Base-by-base conservation (phyloP, 1,140 invertebrate species). In the Apocrypta bakeri region DNA sequence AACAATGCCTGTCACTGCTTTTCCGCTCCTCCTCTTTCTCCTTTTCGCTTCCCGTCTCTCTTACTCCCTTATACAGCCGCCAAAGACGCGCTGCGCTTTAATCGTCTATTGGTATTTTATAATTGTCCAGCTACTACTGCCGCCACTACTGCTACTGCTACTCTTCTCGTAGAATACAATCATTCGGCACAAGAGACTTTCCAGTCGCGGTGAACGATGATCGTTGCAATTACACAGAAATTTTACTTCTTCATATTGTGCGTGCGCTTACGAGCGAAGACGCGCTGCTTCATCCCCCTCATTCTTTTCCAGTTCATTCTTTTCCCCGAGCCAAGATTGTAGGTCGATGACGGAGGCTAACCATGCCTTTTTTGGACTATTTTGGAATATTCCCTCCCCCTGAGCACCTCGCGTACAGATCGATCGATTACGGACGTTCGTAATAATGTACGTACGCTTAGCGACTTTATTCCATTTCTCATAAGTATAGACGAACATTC, bases 1-100 rank as follows among this genome's bases (percentile, higher is more conserved):
- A 88, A 88, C 87, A 86, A 88, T 85, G 87, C 85, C 87, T 88
- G 87, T 89, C 87, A 87, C 73, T 75, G 42, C 40, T 72, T 77
- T 76, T 77, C 72, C 81, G 66, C 61, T 48, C 61, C 61, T 61
- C 48, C 66, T 42, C 74, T 48, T 25, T 37, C 33, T 37, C 33
- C 3, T 37, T 37, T 37, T 37, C 33, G 33, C 33, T 37, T 37
- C 9, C 33, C 69, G 64, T 71, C 40, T 71, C 71, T 69, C 71
- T 64, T 78, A 64, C 61, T 48, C 61, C 61, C 68, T 48, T 64
- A 40, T 78, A 42, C 66, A 17, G 31, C 27, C 66, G 31, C 66
- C 66, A 12, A 69, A n/a, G 69, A 37, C 7, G 31, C 68, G 63
- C 21, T 37, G 25, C 29, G 33, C 74, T 79, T 79, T 77, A 61